Conservation (phyloP, 2,113 vertebrate genomes). For the Hippopotamus amphibius region DNA sequence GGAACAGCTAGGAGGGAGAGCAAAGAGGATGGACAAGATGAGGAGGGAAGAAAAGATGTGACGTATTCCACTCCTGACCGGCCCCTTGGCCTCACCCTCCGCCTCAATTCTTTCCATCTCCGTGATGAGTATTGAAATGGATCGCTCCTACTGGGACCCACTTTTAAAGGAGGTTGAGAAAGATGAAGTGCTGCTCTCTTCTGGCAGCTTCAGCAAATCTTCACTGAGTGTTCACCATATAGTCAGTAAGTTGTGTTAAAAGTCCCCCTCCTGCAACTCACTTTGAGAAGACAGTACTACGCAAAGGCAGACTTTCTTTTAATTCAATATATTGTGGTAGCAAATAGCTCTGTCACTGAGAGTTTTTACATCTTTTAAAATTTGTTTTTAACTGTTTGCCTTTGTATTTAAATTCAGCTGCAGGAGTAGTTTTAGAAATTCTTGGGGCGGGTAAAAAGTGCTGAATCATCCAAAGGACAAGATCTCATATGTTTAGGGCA, state of each 20-base stretch:
- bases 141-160: neutral
- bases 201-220: neutral
- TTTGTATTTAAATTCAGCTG: neutral
- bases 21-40: neutral
- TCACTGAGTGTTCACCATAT: accelerated
- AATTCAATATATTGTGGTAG: neutral
- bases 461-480: neutral
- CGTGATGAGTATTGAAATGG: neutral
- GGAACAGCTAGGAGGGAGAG: neutral
- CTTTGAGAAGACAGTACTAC: neutral
- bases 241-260: accelerated
- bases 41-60: neutral
- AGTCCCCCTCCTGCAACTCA: neutral
- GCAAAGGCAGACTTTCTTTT: neutral
- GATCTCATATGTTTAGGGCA: neutral
- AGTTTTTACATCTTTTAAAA: neutral
- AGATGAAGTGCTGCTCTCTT: neutral
- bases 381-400: neutral
- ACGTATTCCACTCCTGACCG: neutral
- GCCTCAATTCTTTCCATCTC: neutral
- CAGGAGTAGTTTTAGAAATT: neutral
- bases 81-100: neutral
- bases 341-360: neutral
- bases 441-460: neutral
- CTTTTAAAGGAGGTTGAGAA: neutral